Evolutionary conservation across 2,888 invertebrate species (phyloP).

Genomic region (Macrosiphum euphorbiae): DNA sequence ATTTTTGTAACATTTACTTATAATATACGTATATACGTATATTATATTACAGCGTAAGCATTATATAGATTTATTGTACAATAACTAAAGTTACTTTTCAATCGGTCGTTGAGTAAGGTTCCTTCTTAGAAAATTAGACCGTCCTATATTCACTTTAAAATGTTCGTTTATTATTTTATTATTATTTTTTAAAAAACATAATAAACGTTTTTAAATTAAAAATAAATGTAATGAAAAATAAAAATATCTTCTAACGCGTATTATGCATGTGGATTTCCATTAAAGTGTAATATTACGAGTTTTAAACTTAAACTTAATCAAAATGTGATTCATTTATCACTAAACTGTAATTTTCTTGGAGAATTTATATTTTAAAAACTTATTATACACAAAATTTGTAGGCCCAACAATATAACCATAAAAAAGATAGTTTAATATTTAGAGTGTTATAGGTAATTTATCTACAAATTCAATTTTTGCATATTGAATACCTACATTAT

Average conservation of each 20-base stretch:
- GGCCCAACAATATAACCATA: neutral
- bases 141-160: neutral
- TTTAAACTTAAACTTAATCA: neutral
- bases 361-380: neutral
- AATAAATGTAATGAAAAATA: neutral
- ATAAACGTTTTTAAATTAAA: neutral
- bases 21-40: neutral
- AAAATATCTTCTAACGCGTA: neutral
- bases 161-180: neutral
- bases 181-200: neutral
- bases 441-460: neutral
- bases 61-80: neutral
- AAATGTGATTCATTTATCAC: neutral
- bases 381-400: neutral
- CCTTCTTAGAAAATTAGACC: neutral
- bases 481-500: neutral
- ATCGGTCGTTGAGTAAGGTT: neutral
- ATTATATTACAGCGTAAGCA: neutral
- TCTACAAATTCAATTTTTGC: neutral
- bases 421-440: neutral
- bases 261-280: neutral
- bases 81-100: neutral
- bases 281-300: neutral
- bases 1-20: neutral
- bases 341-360: neutral